phyloP scores from a whole-genome alignment of 2,888 invertebrate species.

The Eilema depressum region DNA sequence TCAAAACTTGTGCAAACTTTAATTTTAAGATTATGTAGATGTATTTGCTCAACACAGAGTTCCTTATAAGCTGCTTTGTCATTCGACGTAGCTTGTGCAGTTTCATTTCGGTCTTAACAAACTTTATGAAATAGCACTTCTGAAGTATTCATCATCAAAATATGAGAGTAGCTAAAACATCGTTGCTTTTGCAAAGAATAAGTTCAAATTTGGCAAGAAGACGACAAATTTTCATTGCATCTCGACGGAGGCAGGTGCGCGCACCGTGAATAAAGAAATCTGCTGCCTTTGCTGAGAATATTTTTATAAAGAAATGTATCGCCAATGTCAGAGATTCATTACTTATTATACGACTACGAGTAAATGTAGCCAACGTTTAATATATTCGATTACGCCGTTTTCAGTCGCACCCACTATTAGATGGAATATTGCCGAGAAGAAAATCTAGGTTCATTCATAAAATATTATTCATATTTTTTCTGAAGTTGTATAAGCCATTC shows the following conservation, averaged over 20 bases:
- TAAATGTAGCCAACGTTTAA: constrained; percentile 57
- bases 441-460: constrained; percentile 6
- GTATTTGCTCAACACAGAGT: constrained; percentile 44
- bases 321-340: constrained; percentile 63
- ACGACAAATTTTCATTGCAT: constrained; percentile 80
- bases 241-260: constrained; percentile 71
- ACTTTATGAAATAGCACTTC: constrained; percentile 57
- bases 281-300: constrained; percentile 66
- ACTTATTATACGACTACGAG: constrained; percentile 61
- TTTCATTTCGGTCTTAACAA: constrained; percentile 55
- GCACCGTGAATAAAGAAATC: constrained; percentile 72
- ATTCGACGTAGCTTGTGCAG: constrained; percentile 49
- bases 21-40: constrained; percentile 51
- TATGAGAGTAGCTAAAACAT: constrained; percentile 61
- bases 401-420: constrained; percentile 32
- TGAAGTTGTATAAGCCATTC: background rate
- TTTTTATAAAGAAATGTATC: constrained; percentile 74
- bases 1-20: constrained; percentile 47
- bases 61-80: constrained; percentile 50
- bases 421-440: background rate
- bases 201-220: constrained; percentile 76
- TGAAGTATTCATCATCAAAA: constrained; percentile 62
- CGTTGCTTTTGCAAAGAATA: constrained; percentile 67
- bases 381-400: constrained; percentile 57
- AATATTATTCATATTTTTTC: constrained; percentile 15